Evolutionary conservation across 1,140 invertebrate species (phyloP).

Genomic region (Andricus grossulariae): DNA sequence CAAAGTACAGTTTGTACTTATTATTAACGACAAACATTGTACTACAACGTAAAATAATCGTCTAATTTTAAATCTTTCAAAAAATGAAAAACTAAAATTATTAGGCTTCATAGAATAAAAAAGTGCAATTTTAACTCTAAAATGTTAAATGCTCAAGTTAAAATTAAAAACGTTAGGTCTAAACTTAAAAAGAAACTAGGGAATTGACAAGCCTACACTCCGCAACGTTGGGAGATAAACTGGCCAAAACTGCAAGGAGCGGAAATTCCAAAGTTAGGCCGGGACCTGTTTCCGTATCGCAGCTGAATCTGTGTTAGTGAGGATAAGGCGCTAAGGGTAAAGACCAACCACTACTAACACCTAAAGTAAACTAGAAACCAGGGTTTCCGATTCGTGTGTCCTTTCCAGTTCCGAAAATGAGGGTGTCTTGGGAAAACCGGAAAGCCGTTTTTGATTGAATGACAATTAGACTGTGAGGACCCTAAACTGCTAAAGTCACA

Average conservation of each 20-base stretch:
- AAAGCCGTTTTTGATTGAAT: too few relatives aligned
- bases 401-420: not conserved
- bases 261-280: conserved; percentile 5
- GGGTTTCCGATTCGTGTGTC: not conserved
- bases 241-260: conserved; percentile 15
- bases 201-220: not conserved
- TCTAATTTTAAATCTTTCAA: not conserved
- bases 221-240: not conserved
- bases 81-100: too few relatives aligned
- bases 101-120: not conserved
- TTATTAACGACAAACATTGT: not conserved
- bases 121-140: not conserved
- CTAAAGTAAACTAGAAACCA: not conserved
- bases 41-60: not conserved
- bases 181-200: not conserved
- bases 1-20: conserved; percentile 2
- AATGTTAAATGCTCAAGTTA: not conserved
- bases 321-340: conserved; percentile 11
- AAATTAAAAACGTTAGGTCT: not conserved
- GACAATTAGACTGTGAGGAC: too few relatives aligned
- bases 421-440: too few relatives aligned
- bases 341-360: not conserved
- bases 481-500: too few relatives aligned
- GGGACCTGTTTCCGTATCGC: not conserved
- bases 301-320: not conserved